Evolutionary conservation across 2,797 vertebrate genomes (phyloP), one percentile per base, ranked within the genome.

Genomic region (Clarias platycephalus): DNA sequence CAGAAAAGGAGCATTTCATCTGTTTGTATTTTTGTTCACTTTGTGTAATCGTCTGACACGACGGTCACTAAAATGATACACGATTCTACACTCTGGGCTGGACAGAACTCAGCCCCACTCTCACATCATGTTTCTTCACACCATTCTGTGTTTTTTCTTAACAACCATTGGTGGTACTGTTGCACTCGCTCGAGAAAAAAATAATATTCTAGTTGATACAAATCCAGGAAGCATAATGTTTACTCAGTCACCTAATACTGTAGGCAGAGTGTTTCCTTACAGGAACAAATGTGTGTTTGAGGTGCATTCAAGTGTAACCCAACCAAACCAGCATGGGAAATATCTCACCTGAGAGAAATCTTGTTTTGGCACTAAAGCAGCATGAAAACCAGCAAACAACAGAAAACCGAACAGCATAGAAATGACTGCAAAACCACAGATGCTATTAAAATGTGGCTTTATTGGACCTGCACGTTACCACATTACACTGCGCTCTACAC

Each of bases 391-490:
- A 80, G 15, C 37, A 58, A 57, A 18, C 22, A 81, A 58, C 80
- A 37, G 0, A 2, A 37, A 40, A 71, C 7, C n/a, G 34, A 22
- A 18, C 31, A 13, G 55, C 24, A 26, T 9, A 82, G 16, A 34
- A 60, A 60, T 20, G 22, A 60, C 0, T 4, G 72, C 28, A 24
- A 10, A 10, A 81, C 57, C 28, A 8, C 10, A 60, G 9, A 81
- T 70, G 49, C 66, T 24, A 60, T 34, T 31, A 24, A 60, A 49
- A 81, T 15, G 26, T 71, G 49, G 28, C 68, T 81, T 68, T 84
- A 76, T 81, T 85, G 81, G 28, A 86, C 28, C 79, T 80, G 75
- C 75, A 37, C 62, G 75, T 78, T 62, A 40, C 57, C 75, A 74
- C 63, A 5, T 70, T 64, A 82, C 15, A 40, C 49, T 71, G 18